Conservation (phyloP, 2,888 invertebrate genomes). For the Dione juno region DNA sequence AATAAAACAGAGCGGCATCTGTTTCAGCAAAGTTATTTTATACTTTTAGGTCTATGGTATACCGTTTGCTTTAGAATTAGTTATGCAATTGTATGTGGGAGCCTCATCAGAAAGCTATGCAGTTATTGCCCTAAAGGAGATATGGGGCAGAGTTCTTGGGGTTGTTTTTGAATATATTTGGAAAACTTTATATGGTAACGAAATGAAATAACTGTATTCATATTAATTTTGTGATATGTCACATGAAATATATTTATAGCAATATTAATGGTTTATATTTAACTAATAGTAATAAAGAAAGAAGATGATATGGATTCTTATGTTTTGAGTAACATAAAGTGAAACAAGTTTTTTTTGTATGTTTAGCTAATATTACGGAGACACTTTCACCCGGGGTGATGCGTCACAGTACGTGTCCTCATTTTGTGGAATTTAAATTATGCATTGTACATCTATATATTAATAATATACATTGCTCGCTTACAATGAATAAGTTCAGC, state of each 20-base stretch:
- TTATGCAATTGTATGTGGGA: slow-evolving; percentile 63
- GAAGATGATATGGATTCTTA: not conserved
- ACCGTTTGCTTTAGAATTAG: slow-evolving; percentile 68
- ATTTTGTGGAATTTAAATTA: not conserved
- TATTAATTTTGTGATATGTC: not conserved
- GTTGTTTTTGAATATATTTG: slow-evolving; percentile 59
- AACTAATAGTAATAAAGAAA: not conserved
- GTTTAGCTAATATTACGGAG: slow-evolving; percentile 51
- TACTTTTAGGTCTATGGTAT: slow-evolving; percentile 68
- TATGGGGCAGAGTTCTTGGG: slow-evolving; percentile 65
- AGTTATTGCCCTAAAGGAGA: slow-evolving; percentile 45
- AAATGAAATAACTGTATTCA: slow-evolving; percentile 24
- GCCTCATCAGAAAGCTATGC: not conserved
- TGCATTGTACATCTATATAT: not conserved
- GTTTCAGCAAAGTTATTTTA: slow-evolving; percentile 4
- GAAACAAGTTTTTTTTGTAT: slow-evolving; percentile 16
- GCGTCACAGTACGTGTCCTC: slow-evolving; percentile 49
- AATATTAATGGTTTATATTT: not conserved
- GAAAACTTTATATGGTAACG: slow-evolving; percentile 47
- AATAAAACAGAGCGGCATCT: not conserved
- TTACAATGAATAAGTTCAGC: not conserved
- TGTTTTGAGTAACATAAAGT: not conserved
- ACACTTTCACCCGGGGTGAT: slow-evolving; percentile 60
- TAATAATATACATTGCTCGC: slow-evolving; percentile 13
- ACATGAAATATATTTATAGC: not conserved